Conservation (phyloP, 2,888 invertebrate genomes). For the Siphlonurus alternatus region DNA sequence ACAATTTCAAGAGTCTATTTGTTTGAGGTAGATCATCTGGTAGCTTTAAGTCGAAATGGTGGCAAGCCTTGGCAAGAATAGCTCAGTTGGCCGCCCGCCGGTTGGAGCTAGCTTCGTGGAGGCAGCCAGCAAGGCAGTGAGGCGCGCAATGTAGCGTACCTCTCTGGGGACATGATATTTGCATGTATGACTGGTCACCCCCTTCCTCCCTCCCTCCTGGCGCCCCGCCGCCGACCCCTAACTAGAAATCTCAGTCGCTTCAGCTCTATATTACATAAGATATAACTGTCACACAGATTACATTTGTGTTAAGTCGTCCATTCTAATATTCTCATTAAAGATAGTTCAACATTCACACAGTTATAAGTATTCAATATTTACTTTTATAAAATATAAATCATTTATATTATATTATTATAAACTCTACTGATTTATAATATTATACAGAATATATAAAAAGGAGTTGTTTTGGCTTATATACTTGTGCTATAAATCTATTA, state of each 20-base stretch:
- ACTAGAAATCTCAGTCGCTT: not conserved
- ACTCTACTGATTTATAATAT: too few relatives aligned
- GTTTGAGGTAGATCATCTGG: too few relatives aligned
- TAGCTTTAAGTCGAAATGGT: too few relatives aligned
- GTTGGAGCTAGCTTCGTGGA: too few relatives aligned
- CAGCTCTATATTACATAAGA: not conserved
- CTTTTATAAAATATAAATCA: not conserved
- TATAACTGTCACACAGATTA: not conserved
- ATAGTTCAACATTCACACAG: not conserved
- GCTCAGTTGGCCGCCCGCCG: too few relatives aligned
- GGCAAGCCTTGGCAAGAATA: too few relatives aligned
- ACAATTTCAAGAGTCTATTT: too few relatives aligned
- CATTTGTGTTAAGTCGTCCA: not conserved
- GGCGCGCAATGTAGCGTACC: not conserved
- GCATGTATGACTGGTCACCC: not conserved
- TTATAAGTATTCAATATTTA: not conserved
- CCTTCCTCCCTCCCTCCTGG: not conserved
- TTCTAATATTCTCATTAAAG: not conserved
- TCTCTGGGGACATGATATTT: not conserved
- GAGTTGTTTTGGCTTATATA: too few relatives aligned
- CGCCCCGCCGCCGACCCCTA: not conserved
- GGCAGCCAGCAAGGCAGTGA: not conserved
- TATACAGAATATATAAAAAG: too few relatives aligned
- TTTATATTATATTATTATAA: too few relatives aligned
- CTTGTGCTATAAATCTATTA: too few relatives aligned